phyloP scores from a whole-genome alignment of 2,888 invertebrate genomes.

The Neria commutata region DNA sequence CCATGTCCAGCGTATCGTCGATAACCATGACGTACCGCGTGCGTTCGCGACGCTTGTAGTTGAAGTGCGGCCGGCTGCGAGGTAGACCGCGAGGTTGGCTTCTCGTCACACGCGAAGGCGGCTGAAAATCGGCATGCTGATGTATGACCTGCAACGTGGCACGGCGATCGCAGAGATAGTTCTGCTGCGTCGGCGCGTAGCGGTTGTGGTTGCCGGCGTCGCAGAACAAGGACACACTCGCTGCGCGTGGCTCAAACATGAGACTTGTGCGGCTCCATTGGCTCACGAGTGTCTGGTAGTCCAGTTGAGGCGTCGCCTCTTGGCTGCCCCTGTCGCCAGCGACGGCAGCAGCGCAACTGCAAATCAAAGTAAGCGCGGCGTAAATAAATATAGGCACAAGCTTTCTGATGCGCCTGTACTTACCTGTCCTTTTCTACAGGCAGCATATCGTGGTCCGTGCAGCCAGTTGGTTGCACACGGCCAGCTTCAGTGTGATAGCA shows the following conservation, averaged over 20 bases:
- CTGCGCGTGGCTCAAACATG: conserved; percentile 65
- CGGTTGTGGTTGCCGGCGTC: conserved; percentile 68
- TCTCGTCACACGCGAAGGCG: neutral
- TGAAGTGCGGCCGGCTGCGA: conserved; percentile 63
- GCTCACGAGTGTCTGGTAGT: too few species aligned
- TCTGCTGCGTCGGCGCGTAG: conserved; percentile 71
- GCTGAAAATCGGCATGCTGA: conserved; percentile 64
- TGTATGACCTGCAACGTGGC: conserved; percentile 68
- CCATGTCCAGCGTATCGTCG: conserved; percentile 67
- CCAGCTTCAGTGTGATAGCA: conserved; percentile 62
- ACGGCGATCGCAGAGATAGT: conserved; percentile 67
- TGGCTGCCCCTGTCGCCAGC: too few species aligned
- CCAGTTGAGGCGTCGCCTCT: too few species aligned
- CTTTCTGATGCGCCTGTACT: too few species aligned
- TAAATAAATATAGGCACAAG: too few species aligned
- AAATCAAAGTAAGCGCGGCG: too few species aligned
- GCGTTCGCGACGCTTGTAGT: conserved; percentile 64
- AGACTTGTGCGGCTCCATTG: conserved; percentile 53
- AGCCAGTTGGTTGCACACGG: conserved; percentile 61
- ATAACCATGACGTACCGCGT: conserved; percentile 67
- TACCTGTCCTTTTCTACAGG: too few species aligned
- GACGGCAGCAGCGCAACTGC: too few species aligned
- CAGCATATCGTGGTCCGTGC: conserved; percentile 61
- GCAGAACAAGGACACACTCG: conserved; percentile 68
- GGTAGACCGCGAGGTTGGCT: conserved; percentile 15